Base-by-base conservation (phyloP, 2,797 vertebrate species). In the Xenops minutus region DNA sequence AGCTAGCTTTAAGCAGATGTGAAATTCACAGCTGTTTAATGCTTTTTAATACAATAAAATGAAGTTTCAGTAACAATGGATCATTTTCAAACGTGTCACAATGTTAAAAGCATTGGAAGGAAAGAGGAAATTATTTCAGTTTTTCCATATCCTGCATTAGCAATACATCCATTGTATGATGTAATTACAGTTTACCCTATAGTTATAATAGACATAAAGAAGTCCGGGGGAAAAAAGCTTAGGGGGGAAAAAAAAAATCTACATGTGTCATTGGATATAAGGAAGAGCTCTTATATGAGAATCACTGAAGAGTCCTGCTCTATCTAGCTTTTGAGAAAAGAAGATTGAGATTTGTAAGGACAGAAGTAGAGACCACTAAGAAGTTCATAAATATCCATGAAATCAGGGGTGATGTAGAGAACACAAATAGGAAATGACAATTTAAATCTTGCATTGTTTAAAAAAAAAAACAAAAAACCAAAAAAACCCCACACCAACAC, bases 161-260 rank as follows among this genome's bases (percentile, higher is more conserved):
- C 19, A 66, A 20, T 52, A 20, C 5, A 56, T 8, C 0, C 24
- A 22, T 10, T 72, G 6, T n/a, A 44, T 7, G 0, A 37, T 71
- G 62, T 69, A 59, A 52, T 74, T 62, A 20, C 5, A 78, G 17
- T 54, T 81, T 75, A 68, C 3, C 7, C 17, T 72, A n/a, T 4
- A 59, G 23, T 34, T 78, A 32, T 16, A 22, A 34, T 20, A 74
- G 39, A 81, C 20, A 58, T 23, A 34, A 36, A 78, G 24, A 75
- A 67, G 56, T 1, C 1, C 1, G 1, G 1, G 6, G 0, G 44
- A 22, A 9, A 16, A 34, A 37, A 1, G 1, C 19, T 23, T 6
- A 24, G 5, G n/a, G n/a, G n/a, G n/a, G 10, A 30, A 41, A 68
- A 63, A 63, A 89, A 54, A 78, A 36, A 39, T 22, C 29, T 55